Evolutionary conservation across 2,888 invertebrate species (phyloP), one percentile per base, ranked within the genome.

Genomic region (Amphipyra tragopoginis): DNA sequence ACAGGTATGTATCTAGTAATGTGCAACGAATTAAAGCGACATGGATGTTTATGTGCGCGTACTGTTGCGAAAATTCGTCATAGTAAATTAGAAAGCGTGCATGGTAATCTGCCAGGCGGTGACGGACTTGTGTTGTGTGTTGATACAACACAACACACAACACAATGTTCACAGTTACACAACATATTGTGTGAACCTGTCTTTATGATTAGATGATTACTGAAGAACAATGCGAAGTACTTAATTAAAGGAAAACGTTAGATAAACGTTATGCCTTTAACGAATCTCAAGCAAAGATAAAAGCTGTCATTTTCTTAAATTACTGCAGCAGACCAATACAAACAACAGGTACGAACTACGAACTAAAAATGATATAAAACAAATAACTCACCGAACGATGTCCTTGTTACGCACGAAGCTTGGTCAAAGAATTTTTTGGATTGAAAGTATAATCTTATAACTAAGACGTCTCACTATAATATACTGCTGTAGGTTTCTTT

Each of bases 61-160:
- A 81, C 78, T 78, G 73, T 87, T 86, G 84, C 85, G 86, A 89
- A 86, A 87, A 92, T 92, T 92, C 85, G 91, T 90, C 91, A 91
- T 75, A 89, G 89, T 87, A 84, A 91, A 93, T 92, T 93, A 92
- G 93, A 93, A 93, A 93, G 93, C 88, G 90, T 88, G 84, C 81
- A 82, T 82, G 78, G 83, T 84, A 81, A 83, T 82, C 80, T 79
- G 73, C 71, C 76, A 72, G 68, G 71, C 79, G 76, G 69, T 80
- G 82, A 82, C 83, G 78, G 74, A 69, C 66, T 61, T 47, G 73
- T 59, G 61, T 58, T 57, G 56, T 65, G 51, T 70, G 68, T 62
- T 68, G 71, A 78, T 64, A 78, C 56, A 64, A 66, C 63, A 70
- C 63, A 42, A 42, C 13, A 33, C 33, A 15, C 13, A n/a, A 44